Base-by-base conservation (phyloP, 2,888 invertebrate genomes). In the Halictus ligatus region DNA sequence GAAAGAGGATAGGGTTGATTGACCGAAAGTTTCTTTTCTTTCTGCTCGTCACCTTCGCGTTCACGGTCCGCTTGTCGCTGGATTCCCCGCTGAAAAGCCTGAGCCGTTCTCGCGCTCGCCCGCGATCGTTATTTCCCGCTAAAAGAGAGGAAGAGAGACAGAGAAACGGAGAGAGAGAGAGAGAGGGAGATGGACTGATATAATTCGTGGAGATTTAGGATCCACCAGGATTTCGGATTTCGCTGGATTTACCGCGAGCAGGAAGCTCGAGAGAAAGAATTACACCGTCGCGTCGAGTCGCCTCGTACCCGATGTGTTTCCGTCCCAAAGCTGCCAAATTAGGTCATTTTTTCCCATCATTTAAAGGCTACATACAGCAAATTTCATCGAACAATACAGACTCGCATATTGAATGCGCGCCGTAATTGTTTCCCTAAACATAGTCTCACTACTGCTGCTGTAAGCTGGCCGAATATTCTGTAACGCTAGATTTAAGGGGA, bases 1-100 rank as follows among this genome's bases (percentile, higher is more conserved):
- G 76, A 83, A 81, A 78, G 75, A 71, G 81, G 58, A 76, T 69
- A 80, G 58, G 43, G 81, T 86, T 83, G 88, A 88, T 86, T 81
- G 88, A 86, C 80, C 82, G 60, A 78, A 78, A 80, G 79, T 90
- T 87, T 78, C 78, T 73, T 73, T 78, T 79, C 79, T 83, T 67
- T 78, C 46, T 43, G 60, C n/a, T 64, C n/a, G 67, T 50, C 72
- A 43, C 50, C 67, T 50, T 71, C 74, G 10, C 54, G 35, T n/a
- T 84, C 79, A 69, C 54, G 74, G 58, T 46, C 29, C 13, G 75
- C 75, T 81, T 76, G 69, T 69, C 50, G 21, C 48, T 21, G 35
- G 58, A 73, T 60, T 60, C 6, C 25, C 40, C 10, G 54, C 48
- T 50, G n/a, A 5, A 35, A 43, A 78, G 69, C 50, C 40, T 29